Base-by-base conservation (phyloP, 1,140 invertebrate genomes). In the Anastrepha ludens region DNA sequence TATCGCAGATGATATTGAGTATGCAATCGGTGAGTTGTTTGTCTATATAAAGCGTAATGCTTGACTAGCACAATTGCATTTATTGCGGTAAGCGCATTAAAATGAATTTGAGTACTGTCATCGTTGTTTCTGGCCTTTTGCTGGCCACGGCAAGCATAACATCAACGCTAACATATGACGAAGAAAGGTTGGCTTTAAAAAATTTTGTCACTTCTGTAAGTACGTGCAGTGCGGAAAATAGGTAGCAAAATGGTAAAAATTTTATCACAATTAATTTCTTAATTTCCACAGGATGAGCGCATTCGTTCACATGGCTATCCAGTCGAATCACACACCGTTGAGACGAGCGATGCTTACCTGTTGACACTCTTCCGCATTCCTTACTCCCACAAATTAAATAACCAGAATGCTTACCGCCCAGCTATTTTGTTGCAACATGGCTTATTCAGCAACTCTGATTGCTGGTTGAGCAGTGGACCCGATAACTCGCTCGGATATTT, bases 401-500 rank as follows among this genome's bases (percentile, higher is more conserved):
- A 90, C 88, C 87, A 47, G 8, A 67, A 93, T 94, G 90, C 89
- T 0, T 89, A 89, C 1, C 90, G 89, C 85, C 91, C 92, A 0
- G 94, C 94, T 47, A 93, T 93, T 5, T 94, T 94, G 70, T 89
- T 96, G 2, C 90, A 97, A 85, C 97, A 98, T 90, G 97, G 97
- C 2, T 90, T 98, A 9, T 88, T 97, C 2, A 95, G 94, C 1
- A 95, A 95, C 39, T 96, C 96, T 0, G 94, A 95, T 2, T 96
- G 97, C 86, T 95, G 94, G 41, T 96, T 67, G 95, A 94, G 90
- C 95, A 97, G 93, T 95, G 98, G 29, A 13, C 96, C 85, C 41
- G 95, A 13, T 47, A 95, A 96, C 50, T 88, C 91, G 15, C 90
- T 93, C 50, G 93, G 90, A 20, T 93, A 94, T 67, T 89, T 91